Evolutionary conservation across 2,113 vertebrate genomes (phyloP), one percentile per base, ranked within the genome.

Genomic region (Calidris pugnax): DNA sequence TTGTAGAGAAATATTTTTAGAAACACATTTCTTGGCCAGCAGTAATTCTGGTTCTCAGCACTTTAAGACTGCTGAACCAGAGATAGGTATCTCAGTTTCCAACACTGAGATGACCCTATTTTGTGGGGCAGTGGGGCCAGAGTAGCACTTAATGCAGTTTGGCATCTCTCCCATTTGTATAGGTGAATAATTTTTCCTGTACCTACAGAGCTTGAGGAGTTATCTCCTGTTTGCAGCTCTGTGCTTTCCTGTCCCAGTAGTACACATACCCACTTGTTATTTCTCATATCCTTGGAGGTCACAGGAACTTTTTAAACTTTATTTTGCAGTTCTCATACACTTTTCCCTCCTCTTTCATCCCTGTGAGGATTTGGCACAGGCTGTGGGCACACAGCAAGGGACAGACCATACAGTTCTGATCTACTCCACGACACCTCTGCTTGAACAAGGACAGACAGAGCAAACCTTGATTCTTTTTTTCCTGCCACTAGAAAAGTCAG

Each of bases 241-340:
- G 1, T 30, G 41, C 33, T 56, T 39, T 12, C 10, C 45, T 50
- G 43, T 51, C 35, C 41, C 22, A 10, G 17, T 6, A 37, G 7
- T 33, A 35, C 21, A 35, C 59, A 60, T 68, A 37, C 6, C 12
- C 12, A 4, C 12, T 39, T 73, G 20, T 41, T 90, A 18, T 37
- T 87, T 79, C 47, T 71, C 32, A 5, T 10, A 16, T n/a, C 37
- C 24, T 48, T 74, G 0, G 0, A 8, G 9, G 26, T 35, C 73
- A 81, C 50, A 20, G 35, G 19, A 69, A 28, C 9, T 7, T 77
- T 35, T 41, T n/a, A 2, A 0, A 28, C 37, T 69, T 66, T 10
- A n/a, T 60, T 50, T 66, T 41, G 12, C 55, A 39, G 37, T 48
- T 92, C n/a, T 33, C 30, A 47, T 3, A 7, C 6, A 41, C 10